Base-by-base conservation (phyloP, 2,888 invertebrate genomes). In the Tachystola acroxantha region DNA sequence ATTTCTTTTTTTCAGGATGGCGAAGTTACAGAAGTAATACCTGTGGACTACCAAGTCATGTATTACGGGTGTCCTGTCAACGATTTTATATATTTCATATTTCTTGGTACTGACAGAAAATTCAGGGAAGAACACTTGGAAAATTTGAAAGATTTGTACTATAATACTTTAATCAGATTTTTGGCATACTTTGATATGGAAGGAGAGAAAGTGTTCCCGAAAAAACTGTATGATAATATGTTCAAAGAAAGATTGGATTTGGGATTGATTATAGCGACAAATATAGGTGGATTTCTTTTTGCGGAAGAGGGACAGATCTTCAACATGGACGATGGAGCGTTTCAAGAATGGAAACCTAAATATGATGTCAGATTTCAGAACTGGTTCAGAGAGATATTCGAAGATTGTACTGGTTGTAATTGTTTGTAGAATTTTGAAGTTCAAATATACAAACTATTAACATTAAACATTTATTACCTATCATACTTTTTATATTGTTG, bases 381-480 rank as follows among this genome's bases (percentile, higher is more conserved):
- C 0, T 57, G 57, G 10, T 36, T 67, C 13, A 37, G 39, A 9
- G 68, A 53, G 4, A 46, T 56, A 2, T 38, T 69, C 10, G 53
- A 66, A 29, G 70, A 71, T 28, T 68, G 60, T 37, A 45, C 60
- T 12, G 50, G 57, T 4, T 50, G 54, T 40, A 64, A 62, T 3
- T 46, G 34, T 32, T 30, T 56, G 12, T 48, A 37, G 34, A 10
- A 16, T 7, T 26, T n/a, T n/a, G n/a, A n/a, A n/a, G n/a, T n/a
- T n/a, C n/a, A n/a, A n/a, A n/a, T n/a, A n/a, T n/a, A n/a, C n/a
- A n/a, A n/a, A n/a, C n/a, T n/a, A n/a, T n/a, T n/a, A n/a, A n/a
- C n/a, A n/a, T n/a, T n/a, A n/a, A n/a, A n/a, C n/a, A n/a, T n/a
- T n/a, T n/a, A n/a, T n/a, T n/a, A n/a, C n/a, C n/a, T n/a, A n/a